A percentile compares a stretch with the other conserved stretches of the same genome.
These are phyloP conservation scores for Onychomys arenicola DNA, from an alignment of 2,797 vertebrate species.

Conservation along the genomic window DNA sequence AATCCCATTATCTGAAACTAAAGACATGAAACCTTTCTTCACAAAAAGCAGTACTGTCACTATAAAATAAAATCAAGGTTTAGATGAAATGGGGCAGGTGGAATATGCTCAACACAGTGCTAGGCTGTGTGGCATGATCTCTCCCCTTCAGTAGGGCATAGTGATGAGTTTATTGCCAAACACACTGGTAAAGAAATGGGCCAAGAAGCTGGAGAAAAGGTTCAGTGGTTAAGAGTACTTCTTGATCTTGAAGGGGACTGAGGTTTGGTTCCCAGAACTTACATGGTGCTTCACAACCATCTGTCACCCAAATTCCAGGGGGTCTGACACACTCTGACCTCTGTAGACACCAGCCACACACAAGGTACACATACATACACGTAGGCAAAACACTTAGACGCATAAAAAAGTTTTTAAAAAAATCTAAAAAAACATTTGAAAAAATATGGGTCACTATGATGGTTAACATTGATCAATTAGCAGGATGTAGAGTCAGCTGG, in stretches of 20 bases:
- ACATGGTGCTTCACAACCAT: not conserved
- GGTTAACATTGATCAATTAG: not conserved
- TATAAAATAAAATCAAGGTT: not conserved
- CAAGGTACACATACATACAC: too few species aligned
- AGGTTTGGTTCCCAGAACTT: not conserved
- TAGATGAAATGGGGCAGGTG: not conserved
- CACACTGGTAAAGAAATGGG: rapidly evolving
- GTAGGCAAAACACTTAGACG: too few species aligned
- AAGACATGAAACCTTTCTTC: not conserved
- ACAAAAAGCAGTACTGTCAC: not conserved
- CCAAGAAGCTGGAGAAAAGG: not conserved
- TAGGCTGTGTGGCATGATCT: rapidly evolving
- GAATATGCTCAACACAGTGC: not conserved
- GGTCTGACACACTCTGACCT: not conserved
- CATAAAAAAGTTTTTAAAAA: too few species aligned
- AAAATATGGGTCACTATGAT: not conserved
- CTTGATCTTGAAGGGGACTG: not conserved
- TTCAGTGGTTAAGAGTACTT: not conserved
- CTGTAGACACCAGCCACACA: not conserved
- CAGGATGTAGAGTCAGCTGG: too few species aligned
- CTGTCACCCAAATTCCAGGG: not conserved
- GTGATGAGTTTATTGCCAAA: not conserved
- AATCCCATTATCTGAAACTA: not conserved
- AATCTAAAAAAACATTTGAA: not conserved
- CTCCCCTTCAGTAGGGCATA: not conserved